These are phyloP conservation scores for Pediacus dermestoides DNA, from an alignment of 2,888 invertebrate species.

Conservation along the genomic window DNA sequence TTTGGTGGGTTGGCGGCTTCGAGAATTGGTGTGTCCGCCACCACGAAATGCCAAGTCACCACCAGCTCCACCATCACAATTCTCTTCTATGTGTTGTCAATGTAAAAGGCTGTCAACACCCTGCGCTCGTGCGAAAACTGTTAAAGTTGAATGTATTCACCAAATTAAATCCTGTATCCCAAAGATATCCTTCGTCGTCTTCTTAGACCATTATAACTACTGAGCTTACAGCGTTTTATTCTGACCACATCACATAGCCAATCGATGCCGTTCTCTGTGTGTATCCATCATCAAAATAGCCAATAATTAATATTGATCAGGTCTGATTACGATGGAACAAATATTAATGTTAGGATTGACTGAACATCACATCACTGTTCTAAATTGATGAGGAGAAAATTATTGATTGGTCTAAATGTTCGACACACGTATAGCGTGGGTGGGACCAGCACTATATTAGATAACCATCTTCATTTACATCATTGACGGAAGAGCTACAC, in stretches of 20 bases:
- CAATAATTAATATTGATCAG: slow-evolving; percentile 45
- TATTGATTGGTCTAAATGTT: slow-evolving; percentile 33
- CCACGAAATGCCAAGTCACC: slow-evolving; percentile 36
- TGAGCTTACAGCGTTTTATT: no score
- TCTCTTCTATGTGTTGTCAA: not conserved
- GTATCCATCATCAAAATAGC: slow-evolving; percentile 38
- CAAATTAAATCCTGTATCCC: not conserved
- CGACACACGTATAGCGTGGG: slow-evolving; percentile 25
- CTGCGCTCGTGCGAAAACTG: slow-evolving; percentile 1
- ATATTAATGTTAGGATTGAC: slow-evolving; percentile 40
- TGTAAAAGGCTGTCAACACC: not conserved
- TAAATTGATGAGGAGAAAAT: slow-evolving; percentile 39
- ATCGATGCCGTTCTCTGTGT: slow-evolving; percentile 27
- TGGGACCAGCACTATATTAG: no score
- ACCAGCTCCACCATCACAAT: slow-evolving; percentile 9
- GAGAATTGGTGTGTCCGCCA: slow-evolving; percentile 37
- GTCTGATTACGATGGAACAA: slow-evolving; percentile 38
- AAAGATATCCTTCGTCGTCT: not conserved
- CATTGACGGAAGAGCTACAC: no score
- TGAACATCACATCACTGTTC: slow-evolving; percentile 35
- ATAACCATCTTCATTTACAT: no score
- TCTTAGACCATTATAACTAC: no score
- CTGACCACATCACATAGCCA: no score
- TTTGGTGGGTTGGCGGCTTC: slow-evolving; percentile 38
- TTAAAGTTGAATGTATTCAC: not conserved